These are phyloP conservation scores for Phoenicopterus ruber DNA, from an alignment of 2,113 vertebrate genomes.

Conservation along the genomic window DNA sequence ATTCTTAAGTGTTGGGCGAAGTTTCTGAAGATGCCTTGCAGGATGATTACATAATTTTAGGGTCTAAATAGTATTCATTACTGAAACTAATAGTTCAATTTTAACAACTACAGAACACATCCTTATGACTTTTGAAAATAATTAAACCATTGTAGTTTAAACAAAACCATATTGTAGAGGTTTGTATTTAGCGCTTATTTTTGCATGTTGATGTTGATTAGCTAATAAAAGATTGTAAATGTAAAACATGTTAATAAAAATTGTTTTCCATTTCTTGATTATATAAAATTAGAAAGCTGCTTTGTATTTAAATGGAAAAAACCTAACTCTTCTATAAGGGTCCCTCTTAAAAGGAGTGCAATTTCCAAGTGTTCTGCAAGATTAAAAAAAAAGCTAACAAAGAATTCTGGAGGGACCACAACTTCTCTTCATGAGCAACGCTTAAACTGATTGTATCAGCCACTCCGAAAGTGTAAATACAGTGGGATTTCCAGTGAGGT, in stretches of 20 bases:
- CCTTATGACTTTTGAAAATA: constrained; percentile 56
- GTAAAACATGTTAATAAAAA: constrained; percentile 79
- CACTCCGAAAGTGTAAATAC: background rate
- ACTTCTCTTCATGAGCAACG: background rate
- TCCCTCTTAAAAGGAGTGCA: background rate
- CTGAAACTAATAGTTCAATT: constrained; percentile 70
- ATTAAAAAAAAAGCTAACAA: background rate
- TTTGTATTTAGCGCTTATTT: constrained; percentile 85
- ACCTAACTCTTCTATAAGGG: background rate
- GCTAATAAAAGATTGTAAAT: constrained; percentile 88
- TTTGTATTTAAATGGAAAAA: background rate
- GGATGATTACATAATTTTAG: constrained; percentile 66
- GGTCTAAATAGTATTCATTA: constrained; percentile 61
- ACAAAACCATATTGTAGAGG: constrained; percentile 76
- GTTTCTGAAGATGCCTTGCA: constrained; percentile 75
- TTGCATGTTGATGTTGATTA: constrained; percentile 92
- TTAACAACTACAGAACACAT: constrained; percentile 61
- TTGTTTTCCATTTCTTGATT: constrained; percentile 74
- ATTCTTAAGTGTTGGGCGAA: constrained; percentile 69
- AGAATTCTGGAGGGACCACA: background rate
- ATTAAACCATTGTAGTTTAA: constrained; percentile 70
- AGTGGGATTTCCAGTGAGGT: background rate
- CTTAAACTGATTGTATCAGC: background rate
- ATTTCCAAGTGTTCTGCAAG: background rate
- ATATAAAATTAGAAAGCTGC: constrained; percentile 32